Percentiles rank a stretch among this genome's conserved stretches.
Conservation (phyloP, 2,113 vertebrate genomes). For the Vireo altiloquus region DNA sequence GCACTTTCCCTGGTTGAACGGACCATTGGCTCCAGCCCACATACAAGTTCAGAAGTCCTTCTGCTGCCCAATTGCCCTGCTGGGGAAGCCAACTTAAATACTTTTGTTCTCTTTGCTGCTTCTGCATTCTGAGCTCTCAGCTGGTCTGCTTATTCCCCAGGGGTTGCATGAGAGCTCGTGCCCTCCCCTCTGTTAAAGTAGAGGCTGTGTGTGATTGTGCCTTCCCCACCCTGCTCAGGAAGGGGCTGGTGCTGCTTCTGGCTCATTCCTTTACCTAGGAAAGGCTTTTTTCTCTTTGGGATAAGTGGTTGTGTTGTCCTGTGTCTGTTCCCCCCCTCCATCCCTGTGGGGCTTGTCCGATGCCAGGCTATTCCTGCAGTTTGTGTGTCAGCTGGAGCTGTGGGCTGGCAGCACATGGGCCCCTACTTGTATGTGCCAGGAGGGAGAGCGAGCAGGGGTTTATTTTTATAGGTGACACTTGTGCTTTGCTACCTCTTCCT, state of each 20-base stretch:
- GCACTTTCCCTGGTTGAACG: background rate
- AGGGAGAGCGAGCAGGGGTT: background rate
- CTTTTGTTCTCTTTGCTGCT: background rate
- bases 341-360: background rate
- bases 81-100: background rate
- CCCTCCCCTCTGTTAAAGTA: background rate
- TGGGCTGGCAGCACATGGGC: background rate
- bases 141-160: background rate
- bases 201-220: background rate
- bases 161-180: background rate
- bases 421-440: background rate
- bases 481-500: background rate
- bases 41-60: rapidly evolving
- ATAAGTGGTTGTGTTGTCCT: background rate
- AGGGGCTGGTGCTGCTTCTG: background rate
- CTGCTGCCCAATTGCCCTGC: background rate
- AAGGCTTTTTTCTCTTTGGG: too few relatives aligned
- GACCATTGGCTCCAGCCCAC: background rate
- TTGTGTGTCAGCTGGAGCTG: background rate
- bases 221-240: background rate
- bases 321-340: background rate
- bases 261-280: background rate
- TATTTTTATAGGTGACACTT: background rate
- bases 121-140: background rate
- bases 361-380: background rate